Conservation (phyloP, 2,113 vertebrate genomes). For the Misgurnus anguillicaudatus region DNA sequence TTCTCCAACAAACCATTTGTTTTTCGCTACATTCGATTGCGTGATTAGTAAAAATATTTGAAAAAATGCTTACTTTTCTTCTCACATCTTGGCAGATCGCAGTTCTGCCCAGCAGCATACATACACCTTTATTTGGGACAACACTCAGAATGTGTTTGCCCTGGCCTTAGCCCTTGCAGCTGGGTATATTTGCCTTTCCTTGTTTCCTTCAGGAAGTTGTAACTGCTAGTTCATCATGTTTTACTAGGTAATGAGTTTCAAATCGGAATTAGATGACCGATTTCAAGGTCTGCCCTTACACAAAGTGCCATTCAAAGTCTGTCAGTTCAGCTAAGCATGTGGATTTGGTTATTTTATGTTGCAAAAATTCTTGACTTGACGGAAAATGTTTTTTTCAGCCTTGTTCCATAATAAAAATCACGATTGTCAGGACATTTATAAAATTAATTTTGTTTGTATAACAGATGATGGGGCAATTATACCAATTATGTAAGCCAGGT, state of each 20-base stretch:
- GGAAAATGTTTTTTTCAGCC: not conserved
- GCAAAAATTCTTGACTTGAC: not conserved
- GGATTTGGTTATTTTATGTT: conserved; percentile 16
- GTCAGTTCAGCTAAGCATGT: conserved; percentile 11
- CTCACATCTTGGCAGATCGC: not conserved
- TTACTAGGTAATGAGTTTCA: conserved; percentile 39
- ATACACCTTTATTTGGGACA: too few species aligned
- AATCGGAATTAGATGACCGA: conserved; percentile 11
- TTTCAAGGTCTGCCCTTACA: conserved; percentile 2
- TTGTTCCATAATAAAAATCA: not conserved
- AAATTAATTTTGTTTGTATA: not conserved
- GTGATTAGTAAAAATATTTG: too few species aligned
- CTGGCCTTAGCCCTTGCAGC: not conserved
- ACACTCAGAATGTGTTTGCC: not conserved
- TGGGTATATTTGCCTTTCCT: conserved; percentile 30
- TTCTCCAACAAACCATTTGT: too few species aligned
- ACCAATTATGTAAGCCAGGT: not conserved
- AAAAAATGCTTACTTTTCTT: not conserved
- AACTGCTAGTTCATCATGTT: conserved; percentile 29
- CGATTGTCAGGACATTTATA: too few species aligned
- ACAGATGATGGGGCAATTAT: not conserved
- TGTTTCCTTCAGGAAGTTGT: conserved; percentile 45
- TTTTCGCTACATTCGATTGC: too few species aligned
- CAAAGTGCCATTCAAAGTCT: conserved; percentile 11
- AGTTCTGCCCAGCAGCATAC: too few species aligned